Base-by-base conservation (phyloP, 2,888 invertebrate genomes). In the Sarcophaga caerulescens region DNA sequence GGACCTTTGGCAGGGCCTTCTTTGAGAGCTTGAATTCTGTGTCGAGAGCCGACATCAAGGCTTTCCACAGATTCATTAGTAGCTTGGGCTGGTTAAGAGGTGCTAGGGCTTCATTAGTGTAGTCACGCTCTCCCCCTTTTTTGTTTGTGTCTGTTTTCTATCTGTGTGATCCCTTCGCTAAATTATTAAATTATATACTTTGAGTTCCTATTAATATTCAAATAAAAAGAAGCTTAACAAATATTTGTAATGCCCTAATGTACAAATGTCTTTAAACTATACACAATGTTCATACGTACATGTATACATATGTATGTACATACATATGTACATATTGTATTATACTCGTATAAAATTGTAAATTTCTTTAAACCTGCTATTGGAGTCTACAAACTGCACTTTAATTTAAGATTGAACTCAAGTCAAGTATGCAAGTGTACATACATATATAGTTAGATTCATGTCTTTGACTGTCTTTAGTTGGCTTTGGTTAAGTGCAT, bases 321-420 rank as follows among this genome's bases (percentile, higher is more conserved):
- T 71, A 52, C n/a, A 23, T 44, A 77, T 68, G 45, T 71, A 65
- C 45, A 19, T 44, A 52, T 71, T 25, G 12, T 74, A 78, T 62
- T 63, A 47, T 44, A 60, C 17, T 65, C 23, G 68, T 63, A 69
- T 71, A 23, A 71, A 71, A 78, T 74, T 45, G 71, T 85, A 52
- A 35, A 84, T 81, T 84, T 84, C 78, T 84, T 81, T 44, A 86
- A 84, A 84, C 86, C 78, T 78, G 84, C 69, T 84, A 66, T 76
- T 75, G 60, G 62, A 81, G 77, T 81, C 81, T 84, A 80, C 73
- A 78, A 77, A 65, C 59, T 78, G 69, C 84, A 74, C 59, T 83
- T 79, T 63, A 68, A 76, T 82, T 77, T 77, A 35, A 60, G 65
- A 60, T 63, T 73, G 70, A 76, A 60, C 69, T 75, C 68, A 81